Conservation (phyloP, 2,888 invertebrate species). For the Polydrusus cervinus region DNA sequence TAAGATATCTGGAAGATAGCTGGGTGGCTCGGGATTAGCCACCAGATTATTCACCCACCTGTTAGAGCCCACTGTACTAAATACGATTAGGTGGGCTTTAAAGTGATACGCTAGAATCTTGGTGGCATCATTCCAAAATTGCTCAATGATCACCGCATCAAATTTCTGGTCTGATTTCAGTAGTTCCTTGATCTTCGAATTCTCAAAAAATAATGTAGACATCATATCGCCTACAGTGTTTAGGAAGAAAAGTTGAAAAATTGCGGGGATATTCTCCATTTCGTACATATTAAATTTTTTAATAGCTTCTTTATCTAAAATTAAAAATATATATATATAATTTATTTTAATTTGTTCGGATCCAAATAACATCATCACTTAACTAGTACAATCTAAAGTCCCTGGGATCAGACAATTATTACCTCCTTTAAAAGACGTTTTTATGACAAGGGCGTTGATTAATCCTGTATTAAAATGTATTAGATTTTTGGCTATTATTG, state of each 20-base stretch:
- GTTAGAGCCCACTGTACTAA: conserved; percentile 70
- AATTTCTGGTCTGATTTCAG: conserved; percentile 63
- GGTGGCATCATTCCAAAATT: conserved; percentile 72
- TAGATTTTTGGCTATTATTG: too few relatives aligned
- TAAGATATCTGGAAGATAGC: conserved; percentile 69
- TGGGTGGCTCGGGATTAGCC: conserved; percentile 72
- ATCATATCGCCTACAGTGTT: neutral
- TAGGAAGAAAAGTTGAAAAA: conserved; percentile 31
- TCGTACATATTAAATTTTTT: conserved; percentile 30
- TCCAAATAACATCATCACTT: too few relatives aligned
- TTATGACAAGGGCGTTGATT: too few relatives aligned
- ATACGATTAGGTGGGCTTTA: conserved; percentile 65
- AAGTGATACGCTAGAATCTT: conserved; percentile 66
- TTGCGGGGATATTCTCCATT: conserved; percentile 34
- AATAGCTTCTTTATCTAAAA: neutral
- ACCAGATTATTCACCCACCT: conserved; percentile 71
- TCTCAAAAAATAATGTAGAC: conserved; percentile 32
- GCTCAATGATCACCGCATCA: conserved; percentile 65
- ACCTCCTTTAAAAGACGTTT: too few relatives aligned
- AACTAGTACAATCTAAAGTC: too few relatives aligned
- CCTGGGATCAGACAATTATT: too few relatives aligned
- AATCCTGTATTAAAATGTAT: too few relatives aligned
- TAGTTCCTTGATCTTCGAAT: conserved; percentile 49
- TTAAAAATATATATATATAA: neutral
- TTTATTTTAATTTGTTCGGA: too few relatives aligned